phyloP scores from a whole-genome alignment of 2,113 vertebrate species.

The Maccullochella peelii region DNA sequence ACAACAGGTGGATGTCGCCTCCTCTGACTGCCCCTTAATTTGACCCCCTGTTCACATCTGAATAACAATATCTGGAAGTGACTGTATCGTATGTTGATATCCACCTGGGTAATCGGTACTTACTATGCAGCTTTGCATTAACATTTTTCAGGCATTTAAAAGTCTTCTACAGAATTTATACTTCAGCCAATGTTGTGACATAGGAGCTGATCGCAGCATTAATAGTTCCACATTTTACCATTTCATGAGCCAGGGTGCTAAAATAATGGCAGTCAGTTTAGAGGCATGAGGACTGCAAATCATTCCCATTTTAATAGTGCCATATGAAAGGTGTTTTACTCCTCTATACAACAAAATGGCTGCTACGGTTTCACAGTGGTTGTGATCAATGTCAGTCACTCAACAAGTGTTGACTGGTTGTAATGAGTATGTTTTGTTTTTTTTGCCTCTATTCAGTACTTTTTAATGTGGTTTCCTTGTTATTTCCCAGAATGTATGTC shows the following conservation, averaged over 20 bases:
- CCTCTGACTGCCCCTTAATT: conserved; percentile 32
- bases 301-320: conserved; percentile 29
- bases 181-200: not conserved
- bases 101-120: conserved; percentile 6
- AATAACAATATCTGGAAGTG: conserved; percentile 44
- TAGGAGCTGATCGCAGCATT: not conserved
- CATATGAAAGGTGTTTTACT: conserved; percentile 20
- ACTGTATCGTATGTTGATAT: conserved; percentile 14
- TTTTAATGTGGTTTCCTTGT: not conserved
- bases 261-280: conserved; percentile 20
- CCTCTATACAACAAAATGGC: conserved; percentile 2
- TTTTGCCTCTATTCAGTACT: not conserved
- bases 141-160: conserved; percentile 18
- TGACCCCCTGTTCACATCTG: conserved; percentile 42
- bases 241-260: conserved; percentile 14
- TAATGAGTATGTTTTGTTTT: conserved; percentile 8
- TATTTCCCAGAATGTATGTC: not conserved
- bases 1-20: conserved; percentile 40
- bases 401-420: conserved; percentile 21
- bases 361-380: not conserved
- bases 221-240: conserved; percentile 28
- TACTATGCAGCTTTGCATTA: conserved; percentile 26
- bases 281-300: not conserved
- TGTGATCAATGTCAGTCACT: conserved; percentile 14
- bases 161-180: not conserved